phyloP scores from a whole-genome alignment of 2,797 vertebrate genomes.

The Darevskia mixta region DNA sequence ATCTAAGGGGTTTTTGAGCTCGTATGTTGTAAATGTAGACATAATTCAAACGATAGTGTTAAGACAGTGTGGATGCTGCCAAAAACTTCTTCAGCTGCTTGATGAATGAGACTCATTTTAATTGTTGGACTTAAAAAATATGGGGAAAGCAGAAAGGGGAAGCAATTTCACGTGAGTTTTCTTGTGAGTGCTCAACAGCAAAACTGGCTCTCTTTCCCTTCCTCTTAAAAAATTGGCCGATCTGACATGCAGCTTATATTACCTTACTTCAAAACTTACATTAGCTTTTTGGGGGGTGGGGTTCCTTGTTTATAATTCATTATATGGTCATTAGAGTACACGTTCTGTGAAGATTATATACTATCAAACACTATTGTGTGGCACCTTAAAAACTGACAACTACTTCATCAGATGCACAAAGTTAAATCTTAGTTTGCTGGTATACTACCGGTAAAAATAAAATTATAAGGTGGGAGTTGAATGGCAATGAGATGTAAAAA shows the following conservation, averaged over 20 bases:
- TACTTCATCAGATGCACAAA: no score
- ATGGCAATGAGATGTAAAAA: no score
- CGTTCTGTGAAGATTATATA: not conserved
- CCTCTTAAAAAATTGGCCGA: not conserved
- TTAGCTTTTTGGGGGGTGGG: not conserved
- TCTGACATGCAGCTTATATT: not conserved
- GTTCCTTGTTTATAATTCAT: not conserved
- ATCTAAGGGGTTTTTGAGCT: not conserved
- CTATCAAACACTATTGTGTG: no score
- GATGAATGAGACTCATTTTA: conserved; percentile 5
- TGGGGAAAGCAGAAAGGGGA: not conserved
- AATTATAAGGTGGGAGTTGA: no score
- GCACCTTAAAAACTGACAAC: no score
- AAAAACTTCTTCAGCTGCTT: not conserved
- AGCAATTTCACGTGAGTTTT: not conserved
- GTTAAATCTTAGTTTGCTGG: no score
- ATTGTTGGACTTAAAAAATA: not conserved
- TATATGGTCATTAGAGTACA: not conserved
- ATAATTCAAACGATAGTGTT: conserved; percentile 6
- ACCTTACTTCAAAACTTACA: not conserved
- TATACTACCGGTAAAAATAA: no score
- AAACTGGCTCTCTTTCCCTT: not conserved
- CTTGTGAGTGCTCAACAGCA: not conserved
- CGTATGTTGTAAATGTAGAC: not conserved
- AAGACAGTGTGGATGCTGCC: not conserved